Conservation (phyloP, 2,113 vertebrate species). For the Hyaena hyaena region DNA sequence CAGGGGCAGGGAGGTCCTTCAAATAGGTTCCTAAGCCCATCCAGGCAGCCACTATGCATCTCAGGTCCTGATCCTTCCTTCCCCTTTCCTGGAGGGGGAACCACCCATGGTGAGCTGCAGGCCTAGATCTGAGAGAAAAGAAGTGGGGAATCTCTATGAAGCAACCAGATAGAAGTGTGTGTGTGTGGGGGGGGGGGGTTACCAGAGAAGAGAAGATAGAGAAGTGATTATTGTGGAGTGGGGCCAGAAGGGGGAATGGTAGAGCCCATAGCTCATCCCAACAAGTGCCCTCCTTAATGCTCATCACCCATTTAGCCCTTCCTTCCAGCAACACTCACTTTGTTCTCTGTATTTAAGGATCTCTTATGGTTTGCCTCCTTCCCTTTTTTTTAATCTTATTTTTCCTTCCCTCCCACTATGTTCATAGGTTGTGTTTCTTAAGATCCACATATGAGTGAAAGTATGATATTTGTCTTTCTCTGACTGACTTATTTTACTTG, state of each 20-base stretch:
- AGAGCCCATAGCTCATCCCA: not conserved
- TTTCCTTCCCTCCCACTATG: too few relatives aligned
- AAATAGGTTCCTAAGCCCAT: conserved; percentile 89
- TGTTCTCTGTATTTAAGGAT: too few relatives aligned
- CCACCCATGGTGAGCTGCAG: conserved; percentile 84
- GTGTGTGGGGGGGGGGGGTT: not conserved
- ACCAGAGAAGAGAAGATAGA: conserved; percentile 28
- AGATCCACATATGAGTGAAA: too few relatives aligned
- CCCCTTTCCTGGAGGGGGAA: conserved; percentile 77
- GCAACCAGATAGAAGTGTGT: not conserved
- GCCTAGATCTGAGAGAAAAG: conserved; percentile 74
- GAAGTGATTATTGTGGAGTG: not conserved
- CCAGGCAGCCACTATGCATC: conserved; percentile 77
- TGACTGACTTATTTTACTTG: too few relatives aligned
- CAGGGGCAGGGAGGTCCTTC: conserved; percentile 87
- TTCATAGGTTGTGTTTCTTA: too few relatives aligned
- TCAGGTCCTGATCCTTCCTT: conserved; percentile 82
- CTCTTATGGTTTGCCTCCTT: too few relatives aligned
- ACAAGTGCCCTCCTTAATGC: too few relatives aligned
- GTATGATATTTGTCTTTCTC: too few relatives aligned
- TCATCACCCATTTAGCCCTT: too few relatives aligned
- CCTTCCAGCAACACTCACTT: too few relatives aligned
- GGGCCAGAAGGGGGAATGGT: conserved; percentile 66
- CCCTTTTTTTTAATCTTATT: too few relatives aligned
- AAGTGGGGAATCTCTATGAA: not conserved